Evolutionary conservation across 64 coral and sea anemone genomes (phyloP).

Genomic region (Actinia equina): DNA sequence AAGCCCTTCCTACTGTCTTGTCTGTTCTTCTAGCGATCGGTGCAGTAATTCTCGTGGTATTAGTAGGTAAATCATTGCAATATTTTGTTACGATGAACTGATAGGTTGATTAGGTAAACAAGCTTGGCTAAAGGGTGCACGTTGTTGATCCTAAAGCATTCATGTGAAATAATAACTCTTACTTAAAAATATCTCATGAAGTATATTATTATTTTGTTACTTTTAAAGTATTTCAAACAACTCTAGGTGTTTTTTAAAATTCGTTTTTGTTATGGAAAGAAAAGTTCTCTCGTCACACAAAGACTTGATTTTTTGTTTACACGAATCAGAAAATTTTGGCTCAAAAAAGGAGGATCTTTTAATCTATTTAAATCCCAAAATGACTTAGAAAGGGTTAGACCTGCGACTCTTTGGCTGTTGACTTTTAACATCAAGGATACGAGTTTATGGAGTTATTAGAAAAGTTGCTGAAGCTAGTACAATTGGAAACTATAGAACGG

Average conservation of each 20-base stretch:
- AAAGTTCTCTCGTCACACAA: neutral
- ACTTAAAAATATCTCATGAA: neutral
- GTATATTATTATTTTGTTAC: neutral
- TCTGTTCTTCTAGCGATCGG: slow-evolving; percentile 40
- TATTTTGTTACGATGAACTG: neutral
- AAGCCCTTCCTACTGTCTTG: slow-evolving; percentile 29
- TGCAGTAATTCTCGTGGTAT: slow-evolving; percentile 59
- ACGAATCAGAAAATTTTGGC: neutral
- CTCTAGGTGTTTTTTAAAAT: neutral
- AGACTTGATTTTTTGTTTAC: slow-evolving; percentile 4
- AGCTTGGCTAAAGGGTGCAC: neutral
- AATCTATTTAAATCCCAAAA: neutral
- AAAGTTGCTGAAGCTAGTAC: neutral
- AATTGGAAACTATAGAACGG: neutral
- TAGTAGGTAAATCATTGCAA: slow-evolving; percentile 58
- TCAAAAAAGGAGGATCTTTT: neutral
- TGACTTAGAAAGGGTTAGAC: neutral
- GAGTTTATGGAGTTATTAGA: neutral
- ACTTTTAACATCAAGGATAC: neutral
- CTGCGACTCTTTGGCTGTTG: neutral
- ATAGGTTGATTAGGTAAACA: neutral
- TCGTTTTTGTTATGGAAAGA: neutral
- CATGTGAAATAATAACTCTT: neutral
- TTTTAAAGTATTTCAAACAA: neutral
- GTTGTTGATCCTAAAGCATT: neutral